Percentiles rank a stretch among this genome's conserved stretches.
These are phyloP conservation scores for Spea multiplicata DNA, from an alignment of 2,113 vertebrate genomes.

Conservation along the genomic window DNA sequence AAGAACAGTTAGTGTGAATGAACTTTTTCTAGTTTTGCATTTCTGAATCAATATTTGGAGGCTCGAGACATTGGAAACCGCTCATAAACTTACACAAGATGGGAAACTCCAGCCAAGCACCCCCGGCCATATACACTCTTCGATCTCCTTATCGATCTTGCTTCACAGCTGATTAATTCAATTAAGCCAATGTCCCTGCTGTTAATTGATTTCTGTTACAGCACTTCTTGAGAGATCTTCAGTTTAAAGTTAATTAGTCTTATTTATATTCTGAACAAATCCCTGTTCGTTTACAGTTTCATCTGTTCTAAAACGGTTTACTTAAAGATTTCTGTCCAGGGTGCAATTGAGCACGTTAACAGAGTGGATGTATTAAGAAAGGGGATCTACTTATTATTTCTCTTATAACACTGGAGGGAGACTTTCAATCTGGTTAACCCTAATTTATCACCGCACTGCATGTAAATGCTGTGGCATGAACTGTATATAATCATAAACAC, in stretches of 20 bases:
- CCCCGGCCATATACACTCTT: slow-evolving; percentile 22
- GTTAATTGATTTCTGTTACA: slow-evolving; percentile 36
- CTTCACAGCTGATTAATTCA: slow-evolving; percentile 39
- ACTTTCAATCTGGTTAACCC: no score
- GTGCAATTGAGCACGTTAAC: background rate
- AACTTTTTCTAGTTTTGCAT: background rate
- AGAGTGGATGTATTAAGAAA: background rate
- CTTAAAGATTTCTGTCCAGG: slow-evolving; percentile 22
- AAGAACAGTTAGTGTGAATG: background rate
- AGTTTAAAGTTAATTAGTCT: slow-evolving; percentile 36
- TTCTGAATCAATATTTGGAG: background rate
- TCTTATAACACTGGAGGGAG: no score
- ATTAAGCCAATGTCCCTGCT: slow-evolving; percentile 34
- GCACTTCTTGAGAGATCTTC: slow-evolving; percentile 16
- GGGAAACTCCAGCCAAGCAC: slow-evolving; percentile 19
- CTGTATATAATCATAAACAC: no score
- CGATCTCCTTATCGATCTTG: slow-evolving; percentile 21
- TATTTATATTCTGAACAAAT: slow-evolving; percentile 29
- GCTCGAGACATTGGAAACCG: background rate
- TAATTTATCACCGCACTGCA: no score
- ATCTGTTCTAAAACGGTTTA: background rate
- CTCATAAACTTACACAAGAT: slow-evolving; percentile 24
- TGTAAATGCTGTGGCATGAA: no score
- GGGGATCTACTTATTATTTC: background rate
- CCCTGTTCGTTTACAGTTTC: slow-evolving; percentile 15